Percentiles rank a stretch among this genome's conserved stretches.
These are phyloP conservation scores for Archivesica marissinica DNA, from an alignment of 1,140 invertebrate genomes.

Conservation along the genomic window DNA sequence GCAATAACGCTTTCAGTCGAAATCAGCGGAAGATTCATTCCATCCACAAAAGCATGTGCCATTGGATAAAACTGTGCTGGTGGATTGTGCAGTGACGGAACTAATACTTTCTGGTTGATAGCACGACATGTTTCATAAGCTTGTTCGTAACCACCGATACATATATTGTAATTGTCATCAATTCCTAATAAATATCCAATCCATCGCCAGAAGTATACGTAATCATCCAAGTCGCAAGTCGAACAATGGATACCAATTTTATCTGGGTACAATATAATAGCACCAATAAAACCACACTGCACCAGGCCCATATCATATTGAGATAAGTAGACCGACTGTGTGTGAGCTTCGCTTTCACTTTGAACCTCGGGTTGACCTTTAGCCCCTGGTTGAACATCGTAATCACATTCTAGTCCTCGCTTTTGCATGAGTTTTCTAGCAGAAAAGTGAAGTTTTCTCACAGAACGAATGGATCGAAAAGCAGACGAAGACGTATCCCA, in stretches of 20 bases:
- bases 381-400: too few relatives aligned
- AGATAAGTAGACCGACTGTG: slow-evolving; percentile 81
- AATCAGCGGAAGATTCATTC: slow-evolving; percentile 2
- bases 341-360: slow-evolving; percentile 17
- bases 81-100: slow-evolving; percentile 64
- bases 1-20: slow-evolving; percentile 20
- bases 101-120: slow-evolving; percentile 66
- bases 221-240: slow-evolving; percentile 88
- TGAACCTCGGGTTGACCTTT: neutral
- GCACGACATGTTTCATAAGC: slow-evolving; percentile 80
- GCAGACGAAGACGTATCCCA: slow-evolving; percentile 67
- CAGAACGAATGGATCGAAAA: slow-evolving; percentile 69
- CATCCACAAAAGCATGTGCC: slow-evolving; percentile 67
- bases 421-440: slow-evolving; percentile 79
- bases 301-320: slow-evolving; percentile 94
- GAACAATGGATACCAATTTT: slow-evolving; percentile 86
- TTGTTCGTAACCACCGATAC: slow-evolving; percentile 83
- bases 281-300: slow-evolving; percentile 89
- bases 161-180: slow-evolving; percentile 90
- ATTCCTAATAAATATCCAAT: slow-evolving; percentile 92
- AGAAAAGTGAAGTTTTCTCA: slow-evolving; percentile 83
- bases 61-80: slow-evolving; percentile 67
- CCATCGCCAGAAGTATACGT: slow-evolving; percentile 93
- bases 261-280: slow-evolving; percentile 88
- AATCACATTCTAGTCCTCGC: slow-evolving; percentile 81